phyloP scores from a whole-genome alignment of 2,797 vertebrate species.

The Lindbergichthys nudifrons region DNA sequence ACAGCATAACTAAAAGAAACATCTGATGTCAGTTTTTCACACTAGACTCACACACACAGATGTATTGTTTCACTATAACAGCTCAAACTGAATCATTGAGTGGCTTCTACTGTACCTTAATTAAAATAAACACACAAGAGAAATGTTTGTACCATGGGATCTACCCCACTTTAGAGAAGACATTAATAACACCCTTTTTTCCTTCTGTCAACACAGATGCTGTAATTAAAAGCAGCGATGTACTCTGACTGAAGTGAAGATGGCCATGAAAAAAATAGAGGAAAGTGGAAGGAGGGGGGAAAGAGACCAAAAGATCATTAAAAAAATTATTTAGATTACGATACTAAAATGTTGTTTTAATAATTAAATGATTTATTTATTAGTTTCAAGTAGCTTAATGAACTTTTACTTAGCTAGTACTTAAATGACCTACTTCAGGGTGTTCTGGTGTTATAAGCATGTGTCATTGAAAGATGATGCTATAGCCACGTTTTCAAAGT shows the following conservation, averaged over 20 bases:
- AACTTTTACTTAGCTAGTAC: no score
- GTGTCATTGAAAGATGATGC: neutral
- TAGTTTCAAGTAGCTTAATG: neutral
- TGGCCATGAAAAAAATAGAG: constrained; percentile 50
- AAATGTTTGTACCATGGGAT: constrained; percentile 57
- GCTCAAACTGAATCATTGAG: constrained; percentile 4
- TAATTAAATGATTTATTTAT: constrained; percentile 14
- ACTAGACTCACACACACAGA: no score
- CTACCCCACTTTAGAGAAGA: constrained; percentile 62
- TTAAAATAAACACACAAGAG: constrained; percentile 21
- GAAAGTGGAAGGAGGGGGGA: constrained; percentile 30
- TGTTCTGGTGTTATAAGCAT: no score
- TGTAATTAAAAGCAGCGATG: constrained; percentile 66
- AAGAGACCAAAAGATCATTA: constrained; percentile 26
- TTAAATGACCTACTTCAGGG: no score
- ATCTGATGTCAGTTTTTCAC: no score
- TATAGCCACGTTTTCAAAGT: neutral
- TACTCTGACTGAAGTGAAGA: constrained; percentile 39
- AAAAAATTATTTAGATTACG: neutral
- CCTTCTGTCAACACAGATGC: constrained; percentile 60
- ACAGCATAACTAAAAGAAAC: neutral
- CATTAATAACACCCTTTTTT: constrained; percentile 65
- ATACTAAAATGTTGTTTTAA: constrained; percentile 7
- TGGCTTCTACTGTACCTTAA: constrained; percentile 42
- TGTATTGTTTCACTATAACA: constrained; percentile 21